Evolutionary conservation across 2,888 invertebrate species (phyloP), one percentile per base, ranked within the genome.

Genomic region (Spatulosminthurus flaviceps): DNA sequence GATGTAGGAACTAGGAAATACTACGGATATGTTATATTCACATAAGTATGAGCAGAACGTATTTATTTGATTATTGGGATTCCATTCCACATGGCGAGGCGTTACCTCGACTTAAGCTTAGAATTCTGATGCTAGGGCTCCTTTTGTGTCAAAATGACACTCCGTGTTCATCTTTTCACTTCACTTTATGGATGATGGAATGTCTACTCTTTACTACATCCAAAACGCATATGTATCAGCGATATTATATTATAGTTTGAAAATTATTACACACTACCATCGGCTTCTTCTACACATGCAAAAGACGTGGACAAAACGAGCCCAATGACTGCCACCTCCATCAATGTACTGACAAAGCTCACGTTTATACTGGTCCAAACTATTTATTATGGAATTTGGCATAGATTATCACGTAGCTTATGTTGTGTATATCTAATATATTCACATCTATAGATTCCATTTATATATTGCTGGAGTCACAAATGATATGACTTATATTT

Each of bases 31-130:
- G n/a, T n/a, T n/a, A n/a, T 9, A 34, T 9, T 7, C 9, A 34
- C 34, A n/a, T 51, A 51, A 13, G 51, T 51, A 34, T 70, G 41
- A 41, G 22, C 29, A 34, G 43, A n/a, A 60, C 43, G 73, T 60
- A 73, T 73, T 73, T 73, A 73, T 73, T 80, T 80, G 77, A 80
- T 80, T 80, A 80, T 80, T 77, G 77, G 80, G 77, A 80, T 80
- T 80, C 80, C 80, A 80, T 80, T 80, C 77, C 77, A 67, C 74
- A 75, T 75, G 51, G 69, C 73, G 69, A 41, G 43, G 76, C 70
- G 76, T 75, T 75, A 69, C 79, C 69, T 75, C 79, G 79, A 70
- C 70, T 70, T 26, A 22, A 73, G 60, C 60, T 24, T 28, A 73
- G 73, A 73, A 73, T 73, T 73, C 51, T 73, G 73, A 73, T 73